Base-by-base conservation (phyloP, 2,888 invertebrate genomes). In the Mythimna lalbum region DNA sequence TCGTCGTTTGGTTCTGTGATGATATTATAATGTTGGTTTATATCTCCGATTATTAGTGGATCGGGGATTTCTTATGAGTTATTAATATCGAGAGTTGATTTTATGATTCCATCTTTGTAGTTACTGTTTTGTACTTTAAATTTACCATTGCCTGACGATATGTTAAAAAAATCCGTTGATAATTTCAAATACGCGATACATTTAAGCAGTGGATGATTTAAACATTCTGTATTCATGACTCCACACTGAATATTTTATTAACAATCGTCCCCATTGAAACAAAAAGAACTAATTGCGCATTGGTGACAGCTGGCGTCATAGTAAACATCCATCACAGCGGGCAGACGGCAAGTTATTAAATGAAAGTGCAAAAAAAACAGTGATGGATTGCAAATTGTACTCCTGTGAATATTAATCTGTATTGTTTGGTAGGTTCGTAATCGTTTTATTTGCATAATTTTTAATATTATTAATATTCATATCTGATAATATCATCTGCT, bases 371-470 rank as follows among this genome's bases (percentile, higher is more conserved):
- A 68, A 70, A 36, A 66, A 73, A 69, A 43, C 33, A 21, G 52
- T 65, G 80, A 79, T 71, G 73, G 70, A 83, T 85, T 59, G 57
- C 57, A 59, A 85, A 73, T 64, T 71, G 49, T 52, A 59, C 62
- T 65, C 33, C 33, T 64, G 50, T 67, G 31, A 31, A 31, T 52
- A 80, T 56, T 31, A 33, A 63, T 77, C 23, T 19, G 62, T 52
- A 31, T 60, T 56, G 55, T 61, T 14, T 5, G 17, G 9, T 33
- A 1, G 5, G 33, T 23, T 12, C 21, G 1, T 14, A 39, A 53
- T 36, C 6, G 3, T 61, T 50, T 36, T 10, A 47, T 50, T 43
- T 52, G 2, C 43, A 76, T 43, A 6, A 5, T 39, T 27, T 49
- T 36, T 1, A 47, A 31, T 27, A 31, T 17, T 21, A 12, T 14